These are phyloP conservation scores for Drosophila yakuba DNA, from an alignment of 1,140 invertebrate genomes.

Conservation along the genomic window DNA sequence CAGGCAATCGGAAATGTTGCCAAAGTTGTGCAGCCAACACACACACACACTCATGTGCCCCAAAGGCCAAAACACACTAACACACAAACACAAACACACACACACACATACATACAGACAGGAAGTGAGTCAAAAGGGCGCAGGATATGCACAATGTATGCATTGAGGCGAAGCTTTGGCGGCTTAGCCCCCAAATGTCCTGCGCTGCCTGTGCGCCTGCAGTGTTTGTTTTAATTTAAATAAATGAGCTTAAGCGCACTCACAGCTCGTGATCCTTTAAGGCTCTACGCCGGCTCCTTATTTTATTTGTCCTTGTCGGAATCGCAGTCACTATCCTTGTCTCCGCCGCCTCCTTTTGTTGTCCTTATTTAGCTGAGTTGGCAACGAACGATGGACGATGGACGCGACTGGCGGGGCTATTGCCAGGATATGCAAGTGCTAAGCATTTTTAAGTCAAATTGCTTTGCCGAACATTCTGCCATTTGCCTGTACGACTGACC, in stretches of 20 bases:
- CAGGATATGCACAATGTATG: constrained; percentile 46
- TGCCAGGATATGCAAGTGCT: constrained; percentile 76
- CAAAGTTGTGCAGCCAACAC: constrained; percentile 65
- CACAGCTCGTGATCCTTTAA: constrained; percentile 76
- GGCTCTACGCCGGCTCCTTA: constrained; percentile 60
- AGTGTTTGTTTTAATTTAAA: constrained; percentile 84
- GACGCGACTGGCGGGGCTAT: constrained; percentile 17
- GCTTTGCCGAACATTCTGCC: constrained; percentile 71
- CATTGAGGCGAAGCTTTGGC: constrained; percentile 60
- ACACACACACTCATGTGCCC: constrained; percentile 36
- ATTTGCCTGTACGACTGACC: constrained; percentile 63
- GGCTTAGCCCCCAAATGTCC: constrained; percentile 43
- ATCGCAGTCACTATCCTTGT: constrained; percentile 21
- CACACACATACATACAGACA: constrained; percentile 8
- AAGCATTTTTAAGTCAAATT: constrained; percentile 83
- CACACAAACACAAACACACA: constrained; percentile 18
- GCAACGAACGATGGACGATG: too few relatives aligned
- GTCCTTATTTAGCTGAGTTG: constrained; percentile 62
- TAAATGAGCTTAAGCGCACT: constrained; percentile 82
- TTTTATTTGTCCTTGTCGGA: constrained; percentile 49
- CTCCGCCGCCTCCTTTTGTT: constrained; percentile 39
- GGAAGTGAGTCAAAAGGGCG: constrained; percentile 15
- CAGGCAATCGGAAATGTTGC: constrained; percentile 79
- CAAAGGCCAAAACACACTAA: constrained; percentile 25
- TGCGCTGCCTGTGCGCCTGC: constrained; percentile 63